Evolutionary conservation across 2,888 invertebrate species (phyloP).

Genomic region (Drosophila setosimentum): DNA sequence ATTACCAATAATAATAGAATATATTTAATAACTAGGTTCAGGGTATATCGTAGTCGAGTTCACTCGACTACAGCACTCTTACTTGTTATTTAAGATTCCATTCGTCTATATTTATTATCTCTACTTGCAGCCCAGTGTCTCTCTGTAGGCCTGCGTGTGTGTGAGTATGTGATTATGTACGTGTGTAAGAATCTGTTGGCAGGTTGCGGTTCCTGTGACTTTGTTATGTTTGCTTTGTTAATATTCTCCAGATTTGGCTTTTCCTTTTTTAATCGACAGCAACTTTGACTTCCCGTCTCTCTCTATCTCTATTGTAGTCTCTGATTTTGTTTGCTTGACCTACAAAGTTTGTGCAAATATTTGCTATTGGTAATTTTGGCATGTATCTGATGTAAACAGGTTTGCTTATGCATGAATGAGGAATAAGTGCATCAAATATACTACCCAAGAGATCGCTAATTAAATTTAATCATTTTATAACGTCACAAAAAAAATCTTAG

Average conservation of each 20-base stretch:
- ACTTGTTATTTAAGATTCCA: neutral
- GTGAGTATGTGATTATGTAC: neutral
- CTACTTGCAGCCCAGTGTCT: slow-evolving; percentile 5
- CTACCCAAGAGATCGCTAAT: slow-evolving; percentile 28
- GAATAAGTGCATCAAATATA: slow-evolving; percentile 23
- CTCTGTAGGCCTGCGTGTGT: neutral
- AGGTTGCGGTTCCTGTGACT: slow-evolving; percentile 43
- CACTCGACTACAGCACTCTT: no score
- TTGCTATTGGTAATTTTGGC: neutral
- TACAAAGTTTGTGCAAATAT: slow-evolving; percentile 15
- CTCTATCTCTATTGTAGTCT: neutral
- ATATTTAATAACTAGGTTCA: no score
- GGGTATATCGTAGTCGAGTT: no score
- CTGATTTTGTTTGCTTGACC: slow-evolving; percentile 11
- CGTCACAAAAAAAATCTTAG: neutral
- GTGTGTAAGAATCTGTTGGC: slow-evolving; percentile 5
- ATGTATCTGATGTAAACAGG: slow-evolving; percentile 5
- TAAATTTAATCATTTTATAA: slow-evolving; percentile 15
- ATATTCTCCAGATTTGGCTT: slow-evolving; percentile 52
- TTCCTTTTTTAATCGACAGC: slow-evolving; percentile 61
- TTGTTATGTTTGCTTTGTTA: slow-evolving; percentile 58
- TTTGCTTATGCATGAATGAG: slow-evolving; percentile 16
- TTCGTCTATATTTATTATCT: slow-evolving; percentile 16
- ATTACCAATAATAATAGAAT: no score
- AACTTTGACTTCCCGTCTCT: neutral